A percentile compares a stretch with the other conserved stretches of the same genome.
These are phyloP conservation scores for Rhodeus uyekii DNA, from an alignment of 2,797 vertebrate genomes.

Conservation along the genomic window DNA sequence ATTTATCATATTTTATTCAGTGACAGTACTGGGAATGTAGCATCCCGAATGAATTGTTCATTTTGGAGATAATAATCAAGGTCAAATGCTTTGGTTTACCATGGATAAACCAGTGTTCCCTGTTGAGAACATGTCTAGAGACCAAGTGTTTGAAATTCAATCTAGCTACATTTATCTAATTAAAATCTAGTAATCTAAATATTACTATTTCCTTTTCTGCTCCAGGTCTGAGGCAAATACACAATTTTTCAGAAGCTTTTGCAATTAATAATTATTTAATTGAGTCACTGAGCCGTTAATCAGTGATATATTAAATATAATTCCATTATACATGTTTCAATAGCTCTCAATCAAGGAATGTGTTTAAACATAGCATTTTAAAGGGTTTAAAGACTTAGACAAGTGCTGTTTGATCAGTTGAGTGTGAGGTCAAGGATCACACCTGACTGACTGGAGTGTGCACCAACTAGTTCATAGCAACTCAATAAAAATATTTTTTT, in stretches of 20 bases:
- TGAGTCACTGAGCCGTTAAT: not conserved
- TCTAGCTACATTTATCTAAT: not conserved
- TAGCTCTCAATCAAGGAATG: not conserved
- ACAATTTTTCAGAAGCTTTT: not conserved
- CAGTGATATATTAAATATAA: not conserved
- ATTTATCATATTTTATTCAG: constrained; percentile 61
- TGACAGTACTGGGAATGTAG: constrained; percentile 49
- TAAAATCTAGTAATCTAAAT: constrained; percentile 12
- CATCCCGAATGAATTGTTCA: constrained; percentile 38
- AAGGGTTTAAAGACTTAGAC: not conserved
- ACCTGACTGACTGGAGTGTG: constrained; percentile 2
- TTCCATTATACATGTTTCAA: not conserved
- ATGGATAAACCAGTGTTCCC: constrained; percentile 1
- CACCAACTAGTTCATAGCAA: not conserved
- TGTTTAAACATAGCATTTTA: not conserved
- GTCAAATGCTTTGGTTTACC: constrained; percentile 21
- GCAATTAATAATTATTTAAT: not conserved
- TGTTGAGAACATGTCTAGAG: not conserved
- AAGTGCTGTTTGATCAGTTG: not conserved
- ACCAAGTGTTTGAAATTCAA: not conserved
- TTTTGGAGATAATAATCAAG: constrained; percentile 55
- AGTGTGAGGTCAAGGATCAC: not conserved
- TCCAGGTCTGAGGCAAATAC: not conserved
- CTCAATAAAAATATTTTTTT: not conserved
- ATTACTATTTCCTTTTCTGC: not conserved